phyloP scores from a whole-genome alignment of 2,113 vertebrate genomes.

The Albula goreensis region DNA sequence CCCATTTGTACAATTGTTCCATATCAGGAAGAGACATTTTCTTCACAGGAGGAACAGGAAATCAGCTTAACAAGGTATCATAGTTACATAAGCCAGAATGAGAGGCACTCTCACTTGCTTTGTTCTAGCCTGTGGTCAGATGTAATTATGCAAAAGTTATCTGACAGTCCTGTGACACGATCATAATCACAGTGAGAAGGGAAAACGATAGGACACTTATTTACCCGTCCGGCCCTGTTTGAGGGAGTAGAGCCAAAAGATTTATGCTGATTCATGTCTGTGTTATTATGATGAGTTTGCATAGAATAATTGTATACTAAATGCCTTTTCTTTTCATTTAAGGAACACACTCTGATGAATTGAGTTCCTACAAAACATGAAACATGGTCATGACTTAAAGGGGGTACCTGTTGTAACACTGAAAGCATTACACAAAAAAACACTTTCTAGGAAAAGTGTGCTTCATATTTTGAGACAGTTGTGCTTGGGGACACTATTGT shows the following conservation, averaged over 20 bases:
- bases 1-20: not conserved
- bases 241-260: not conserved
- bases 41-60: slow-evolving; percentile 3
- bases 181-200: not conserved
- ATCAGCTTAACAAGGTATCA: slow-evolving; percentile 10
- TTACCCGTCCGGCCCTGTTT: not conserved
- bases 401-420: not conserved
- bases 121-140: not conserved
- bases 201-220: not conserved
- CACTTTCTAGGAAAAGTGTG: not conserved
- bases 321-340: not conserved
- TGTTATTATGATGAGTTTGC: slow-evolving; percentile 28
- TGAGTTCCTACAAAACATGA: not conserved
- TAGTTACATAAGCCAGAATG: not conserved
- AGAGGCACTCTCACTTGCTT: not conserved
- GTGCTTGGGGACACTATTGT: not conserved
- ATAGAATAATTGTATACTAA: not conserved
- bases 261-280: not conserved
- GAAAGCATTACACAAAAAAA: not conserved
- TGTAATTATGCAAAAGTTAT: slow-evolving; percentile 7
- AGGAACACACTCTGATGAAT: not conserved
- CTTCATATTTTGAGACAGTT: not conserved
- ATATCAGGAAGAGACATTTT: not conserved
- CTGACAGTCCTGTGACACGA: not conserved
- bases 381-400: not conserved